A percentile compares a stretch with the other conserved stretches of the same genome.
Conservation (phyloP, 2,113 vertebrate species). For the Halcyon malimbica region DNA sequence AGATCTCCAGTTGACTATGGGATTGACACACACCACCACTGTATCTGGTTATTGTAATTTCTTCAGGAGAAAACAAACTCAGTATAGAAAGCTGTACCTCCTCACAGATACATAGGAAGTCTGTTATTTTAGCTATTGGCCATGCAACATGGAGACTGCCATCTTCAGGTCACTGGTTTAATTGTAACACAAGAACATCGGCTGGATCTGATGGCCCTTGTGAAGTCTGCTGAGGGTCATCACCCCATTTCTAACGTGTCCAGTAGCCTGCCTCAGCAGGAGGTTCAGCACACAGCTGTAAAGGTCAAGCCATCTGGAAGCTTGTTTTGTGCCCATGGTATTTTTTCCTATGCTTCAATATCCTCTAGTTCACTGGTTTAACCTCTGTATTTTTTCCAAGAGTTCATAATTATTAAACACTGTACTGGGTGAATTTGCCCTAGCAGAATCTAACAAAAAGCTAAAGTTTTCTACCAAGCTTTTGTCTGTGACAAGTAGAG, state of each 20-base stretch:
- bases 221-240: not conserved
- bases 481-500: not conserved
- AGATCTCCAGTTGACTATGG: not conserved
- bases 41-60: not conserved
- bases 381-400: not conserved
- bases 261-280: not conserved
- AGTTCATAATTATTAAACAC: not conserved
- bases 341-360: not conserved
- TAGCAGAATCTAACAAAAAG: not conserved
- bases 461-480: not conserved
- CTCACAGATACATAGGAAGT: not conserved
- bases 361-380: not conserved
- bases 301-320: not conserved
- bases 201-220: not conserved
- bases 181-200: not conserved
- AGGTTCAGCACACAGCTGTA: not conserved
- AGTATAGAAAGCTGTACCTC: not conserved
- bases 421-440: not conserved
- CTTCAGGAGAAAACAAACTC: not conserved
- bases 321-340: not conserved
- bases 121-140: not conserved
- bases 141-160: not conserved
- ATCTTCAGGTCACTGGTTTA: not conserved
- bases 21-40: not conserved
- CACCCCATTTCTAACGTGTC: accelerated